phyloP scores from a whole-genome alignment of 2,797 vertebrate genomes.

The Cyprinella venusta region DNA sequence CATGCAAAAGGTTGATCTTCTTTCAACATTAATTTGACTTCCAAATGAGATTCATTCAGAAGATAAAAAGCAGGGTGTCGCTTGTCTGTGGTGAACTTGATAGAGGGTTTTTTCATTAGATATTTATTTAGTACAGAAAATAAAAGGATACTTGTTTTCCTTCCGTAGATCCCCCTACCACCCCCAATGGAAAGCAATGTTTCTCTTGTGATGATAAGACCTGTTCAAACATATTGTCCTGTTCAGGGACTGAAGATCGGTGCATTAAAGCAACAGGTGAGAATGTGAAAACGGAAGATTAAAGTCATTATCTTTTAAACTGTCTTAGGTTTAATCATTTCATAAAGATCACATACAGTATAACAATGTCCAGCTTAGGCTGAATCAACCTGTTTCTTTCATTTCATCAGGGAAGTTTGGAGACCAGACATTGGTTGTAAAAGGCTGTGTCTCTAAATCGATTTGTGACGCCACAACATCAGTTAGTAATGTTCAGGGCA shows the following conservation, averaged over 20 bases:
- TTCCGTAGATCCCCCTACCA: background rate
- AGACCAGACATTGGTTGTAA: fast-evolving
- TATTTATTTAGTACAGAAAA: too few species aligned
- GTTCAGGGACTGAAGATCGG: background rate
- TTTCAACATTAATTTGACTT: background rate
- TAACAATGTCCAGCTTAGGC: too few species aligned
- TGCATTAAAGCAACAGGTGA: background rate
- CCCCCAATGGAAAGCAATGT: conserved; percentile 1
- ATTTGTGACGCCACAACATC: background rate
- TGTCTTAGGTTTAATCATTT: background rate
- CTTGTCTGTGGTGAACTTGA: background rate
- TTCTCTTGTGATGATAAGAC: background rate
- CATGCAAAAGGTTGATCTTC: too few species aligned
- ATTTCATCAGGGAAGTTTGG: background rate
- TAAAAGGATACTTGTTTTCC: background rate
- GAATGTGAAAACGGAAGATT: background rate
- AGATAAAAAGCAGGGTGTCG: too few species aligned
- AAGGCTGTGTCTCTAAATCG: background rate
- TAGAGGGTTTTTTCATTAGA: background rate
- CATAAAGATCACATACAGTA: too few species aligned
- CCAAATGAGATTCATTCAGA: background rate
- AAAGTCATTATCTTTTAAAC: background rate
- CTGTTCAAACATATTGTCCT: background rate
- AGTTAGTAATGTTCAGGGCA: fast-evolving
- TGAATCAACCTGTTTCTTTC: background rate